Conservation (phyloP, 2,888 invertebrate genomes). For the Subacronicta megacephala region DNA sequence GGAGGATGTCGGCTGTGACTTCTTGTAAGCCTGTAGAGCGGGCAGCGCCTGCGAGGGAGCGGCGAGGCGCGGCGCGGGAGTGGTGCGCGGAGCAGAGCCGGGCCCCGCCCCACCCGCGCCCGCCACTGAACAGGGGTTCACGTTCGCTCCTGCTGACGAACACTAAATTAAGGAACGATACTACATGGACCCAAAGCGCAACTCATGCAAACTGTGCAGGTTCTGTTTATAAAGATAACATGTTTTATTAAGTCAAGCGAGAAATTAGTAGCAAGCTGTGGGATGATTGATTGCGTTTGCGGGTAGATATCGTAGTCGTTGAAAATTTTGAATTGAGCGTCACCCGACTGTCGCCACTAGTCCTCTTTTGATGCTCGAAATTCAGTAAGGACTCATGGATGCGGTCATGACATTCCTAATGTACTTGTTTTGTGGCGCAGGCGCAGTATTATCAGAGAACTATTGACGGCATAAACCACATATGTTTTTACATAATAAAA, state of each 20-base stretch:
- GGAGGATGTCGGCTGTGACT: slow-evolving; percentile 79
- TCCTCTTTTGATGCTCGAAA: slow-evolving; percentile 36
- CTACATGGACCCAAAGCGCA: slow-evolving; percentile 7
- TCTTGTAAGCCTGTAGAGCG: slow-evolving; percentile 54
- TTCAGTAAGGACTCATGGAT: slow-evolving; percentile 16
- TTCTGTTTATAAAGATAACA: background rate
- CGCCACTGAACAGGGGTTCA: slow-evolving; percentile 47
- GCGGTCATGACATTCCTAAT: slow-evolving; percentile 52
- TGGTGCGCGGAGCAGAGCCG: slow-evolving; percentile 28
- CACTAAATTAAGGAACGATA: slow-evolving; percentile 5
- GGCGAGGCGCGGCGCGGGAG: slow-evolving; percentile 37
- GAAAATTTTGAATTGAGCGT: slow-evolving; percentile 68
- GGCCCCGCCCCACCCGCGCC: slow-evolving; percentile 38
- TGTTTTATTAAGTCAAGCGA: slow-evolving; percentile 32
- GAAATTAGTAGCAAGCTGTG: slow-evolving; percentile 44
- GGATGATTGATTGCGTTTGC: slow-evolving; percentile 32
- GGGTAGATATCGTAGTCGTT: slow-evolving; percentile 63
- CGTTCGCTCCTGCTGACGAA: slow-evolving; percentile 39
- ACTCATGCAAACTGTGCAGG: slow-evolving; percentile 36
- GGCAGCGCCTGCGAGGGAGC: slow-evolving; percentile 49
- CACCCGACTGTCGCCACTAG: slow-evolving; percentile 42
- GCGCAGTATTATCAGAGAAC: slow-evolving; percentile 38
- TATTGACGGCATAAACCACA: slow-evolving; percentile 48
- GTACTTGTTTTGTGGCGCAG: slow-evolving; percentile 56
- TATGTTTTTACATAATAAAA: slow-evolving; percentile 43